These are phyloP conservation scores for Villa cingulata DNA, from an alignment of 2,888 invertebrate genomes.

Conservation along the genomic window DNA sequence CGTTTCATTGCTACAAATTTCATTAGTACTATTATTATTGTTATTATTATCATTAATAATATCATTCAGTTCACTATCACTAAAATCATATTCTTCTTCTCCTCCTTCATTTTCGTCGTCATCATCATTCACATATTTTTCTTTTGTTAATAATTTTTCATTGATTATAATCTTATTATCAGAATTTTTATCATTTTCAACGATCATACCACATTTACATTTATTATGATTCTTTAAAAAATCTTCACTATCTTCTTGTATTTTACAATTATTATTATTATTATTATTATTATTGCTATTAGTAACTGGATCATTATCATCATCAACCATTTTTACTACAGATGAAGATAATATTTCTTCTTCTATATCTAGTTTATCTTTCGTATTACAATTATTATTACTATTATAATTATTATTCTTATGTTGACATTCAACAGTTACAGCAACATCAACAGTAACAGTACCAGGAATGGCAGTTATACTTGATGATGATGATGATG, in stretches of 20 bases:
- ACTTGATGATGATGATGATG: neutral
- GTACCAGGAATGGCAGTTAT: neutral
- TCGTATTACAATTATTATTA: neutral
- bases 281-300: neutral
- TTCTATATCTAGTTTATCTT: neutral
- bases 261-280: neutral
- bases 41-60: neutral
- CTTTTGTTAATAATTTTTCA: too few species aligned
- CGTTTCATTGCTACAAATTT: neutral
- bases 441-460: too few species aligned
- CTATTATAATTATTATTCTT: neutral
- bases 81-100: constrained; percentile 27
- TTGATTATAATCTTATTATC: too few species aligned
- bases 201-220: too few species aligned
- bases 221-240: too few species aligned
- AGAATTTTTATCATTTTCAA: too few species aligned
- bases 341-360: too few species aligned
- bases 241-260: neutral
- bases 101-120: constrained; percentile 20
- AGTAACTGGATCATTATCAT: too few species aligned
- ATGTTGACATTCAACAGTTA: too few species aligned
- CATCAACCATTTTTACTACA: too few species aligned
- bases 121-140: neutral
- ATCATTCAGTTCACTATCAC: constrained; percentile 22
- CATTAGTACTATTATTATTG: neutral